These are phyloP conservation scores for Sipha flava DNA, from an alignment of 1,140 invertebrate species.

Conservation along the genomic window DNA sequence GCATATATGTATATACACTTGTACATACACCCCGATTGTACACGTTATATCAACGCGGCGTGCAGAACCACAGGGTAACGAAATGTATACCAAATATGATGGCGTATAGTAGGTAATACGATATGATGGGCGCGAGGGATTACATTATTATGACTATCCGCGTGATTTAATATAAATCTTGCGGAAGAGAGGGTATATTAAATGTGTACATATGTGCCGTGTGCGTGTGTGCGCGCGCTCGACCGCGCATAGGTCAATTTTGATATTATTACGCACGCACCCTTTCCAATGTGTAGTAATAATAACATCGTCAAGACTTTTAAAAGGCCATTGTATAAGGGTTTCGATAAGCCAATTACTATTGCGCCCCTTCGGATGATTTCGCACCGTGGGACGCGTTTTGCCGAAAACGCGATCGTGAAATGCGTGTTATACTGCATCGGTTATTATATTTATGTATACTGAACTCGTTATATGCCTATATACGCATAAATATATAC, in stretches of 20 bases:
- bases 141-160: too few relatives aligned
- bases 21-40: too few relatives aligned
- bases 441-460: too few relatives aligned
- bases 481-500: too few relatives aligned
- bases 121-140: background rate
- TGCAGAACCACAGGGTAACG: too few relatives aligned
- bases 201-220: background rate
- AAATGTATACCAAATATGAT: too few relatives aligned
- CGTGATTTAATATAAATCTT: background rate
- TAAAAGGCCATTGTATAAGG: background rate
- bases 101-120: too few relatives aligned
- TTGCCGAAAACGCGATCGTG: background rate
- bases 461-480: too few relatives aligned
- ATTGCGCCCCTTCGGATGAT: background rate
- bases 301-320: background rate
- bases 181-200: background rate
- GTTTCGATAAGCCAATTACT: background rate
- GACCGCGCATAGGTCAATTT: background rate
- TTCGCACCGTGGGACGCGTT: background rate
- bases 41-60: too few relatives aligned
- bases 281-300: background rate
- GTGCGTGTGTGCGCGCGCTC: background rate
- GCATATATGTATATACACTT: too few relatives aligned
- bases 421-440: background rate
- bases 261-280: background rate